Base-by-base conservation (phyloP, 2,888 invertebrate genomes). In the Agrilus mali region DNA sequence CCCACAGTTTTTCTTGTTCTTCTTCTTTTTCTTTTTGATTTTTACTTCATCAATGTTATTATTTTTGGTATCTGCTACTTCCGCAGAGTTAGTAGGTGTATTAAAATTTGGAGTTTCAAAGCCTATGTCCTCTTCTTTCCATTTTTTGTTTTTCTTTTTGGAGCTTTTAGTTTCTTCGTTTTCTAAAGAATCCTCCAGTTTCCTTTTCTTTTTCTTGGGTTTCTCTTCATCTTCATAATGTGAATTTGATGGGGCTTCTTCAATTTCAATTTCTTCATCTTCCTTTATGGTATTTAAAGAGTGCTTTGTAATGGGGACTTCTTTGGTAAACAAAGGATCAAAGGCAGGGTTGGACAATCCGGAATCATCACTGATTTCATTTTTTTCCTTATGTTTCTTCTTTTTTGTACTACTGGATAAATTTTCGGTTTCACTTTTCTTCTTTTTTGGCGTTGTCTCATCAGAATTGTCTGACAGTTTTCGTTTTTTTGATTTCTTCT, bases 271-370 rank as follows among this genome's bases (percentile, higher is more conserved):
- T 34, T 42, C 47, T 34, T 47, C 40, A 41, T 41, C 53, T 50
- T 62, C 60, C 46, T 54, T 51, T 33, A 62, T 61, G 4, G 58
- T 51, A 27, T 58, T 52, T 33, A 62, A 49, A 33, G 48, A 16
- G 37, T 59, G 59, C 45, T 53, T 59, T 41, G 56, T 45, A 14
- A 60, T 20, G 36, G 49, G 47, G 8, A 55, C 14, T 34, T 48
- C 53, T 4, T 38, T 48, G 33, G 41, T 46, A 27, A 27, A 27
- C 33, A 60, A 36, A 3, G 62, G 60, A 45, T 61, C 56, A 51
- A 63, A 63, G 5, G 55, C 60, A n/a, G 60, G 61, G 53, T 64
- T 64, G 4, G 50, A 47, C 7, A 60, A 31, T 7, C 59, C 62
- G 2, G 14, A 40, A 36, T 46, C 47, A 7, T 50, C 43, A 2